Conservation (phyloP, 1,140 invertebrate genomes). For the Lordiphosa stackelbergi region DNA sequence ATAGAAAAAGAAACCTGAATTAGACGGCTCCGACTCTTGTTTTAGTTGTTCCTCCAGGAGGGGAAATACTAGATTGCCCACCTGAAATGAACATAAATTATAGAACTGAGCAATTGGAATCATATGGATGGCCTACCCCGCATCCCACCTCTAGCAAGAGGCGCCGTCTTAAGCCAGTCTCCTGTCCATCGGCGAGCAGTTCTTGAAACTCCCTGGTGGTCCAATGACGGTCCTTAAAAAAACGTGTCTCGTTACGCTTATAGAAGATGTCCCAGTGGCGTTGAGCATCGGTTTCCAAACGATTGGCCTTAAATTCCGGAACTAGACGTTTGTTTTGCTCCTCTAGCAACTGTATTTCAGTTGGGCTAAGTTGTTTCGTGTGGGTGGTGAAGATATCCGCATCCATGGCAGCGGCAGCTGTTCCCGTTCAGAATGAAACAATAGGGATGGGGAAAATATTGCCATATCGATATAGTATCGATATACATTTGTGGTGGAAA, state of each 20-base stretch:
- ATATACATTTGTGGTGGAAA: no score
- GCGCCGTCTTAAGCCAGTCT: conserved; percentile 21
- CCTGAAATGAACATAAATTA: no score
- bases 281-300: conserved; percentile 91
- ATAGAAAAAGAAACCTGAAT: conserved; percentile 84
- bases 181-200: conserved; percentile 80
- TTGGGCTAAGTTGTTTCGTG: conserved; percentile 78
- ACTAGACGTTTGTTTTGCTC: conserved; percentile 86
- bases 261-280: conserved; percentile 99
- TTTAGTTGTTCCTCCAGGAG: conserved; percentile 86
- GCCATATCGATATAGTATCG: no score
- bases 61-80: conserved; percentile 96
- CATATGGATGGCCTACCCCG: conserved; percentile 82
- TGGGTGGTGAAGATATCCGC: conserved; percentile 38
- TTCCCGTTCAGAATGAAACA: no score
- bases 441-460: no score
- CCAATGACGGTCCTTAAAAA: conserved; percentile 99
- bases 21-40: conserved; percentile 37
- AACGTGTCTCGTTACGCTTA: conserved; percentile 92
- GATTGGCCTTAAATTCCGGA: conserved; percentile 86
- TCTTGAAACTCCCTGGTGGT: conserved; percentile 96
- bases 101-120: no score
- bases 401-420: no score
- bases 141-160: conserved; percentile 93
- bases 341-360: conserved; percentile 81